Evolutionary conservation across 2,797 vertebrate species (phyloP).

Genomic region (Zalophus californianus): DNA sequence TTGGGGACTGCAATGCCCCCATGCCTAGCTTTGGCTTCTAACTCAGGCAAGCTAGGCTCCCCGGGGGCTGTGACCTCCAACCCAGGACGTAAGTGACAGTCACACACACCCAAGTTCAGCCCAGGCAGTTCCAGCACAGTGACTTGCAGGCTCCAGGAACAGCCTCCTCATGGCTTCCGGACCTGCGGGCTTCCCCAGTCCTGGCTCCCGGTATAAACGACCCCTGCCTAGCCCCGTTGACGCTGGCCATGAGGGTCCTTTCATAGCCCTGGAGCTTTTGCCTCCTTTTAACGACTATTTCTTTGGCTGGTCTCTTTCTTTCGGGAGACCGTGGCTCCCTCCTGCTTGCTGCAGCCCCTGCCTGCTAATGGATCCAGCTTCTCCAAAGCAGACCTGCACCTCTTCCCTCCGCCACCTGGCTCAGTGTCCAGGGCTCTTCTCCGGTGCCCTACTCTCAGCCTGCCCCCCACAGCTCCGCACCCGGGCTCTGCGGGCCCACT

Average conservation of each 20-base stretch:
- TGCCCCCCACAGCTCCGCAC: background rate
- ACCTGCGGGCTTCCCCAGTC: background rate
- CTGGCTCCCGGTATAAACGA: background rate
- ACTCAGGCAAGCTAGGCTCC: background rate
- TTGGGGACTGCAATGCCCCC: background rate
- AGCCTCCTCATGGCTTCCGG: background rate
- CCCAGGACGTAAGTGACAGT: background rate
- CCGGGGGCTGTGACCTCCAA: background rate
- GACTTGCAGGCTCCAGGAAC: background rate
- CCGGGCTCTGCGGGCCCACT: background rate
- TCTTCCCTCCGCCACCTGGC: background rate
- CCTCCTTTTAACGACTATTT: background rate
- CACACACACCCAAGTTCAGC: background rate
- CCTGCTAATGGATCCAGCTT: background rate
- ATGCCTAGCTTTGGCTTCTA: background rate
- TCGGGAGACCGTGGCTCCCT: background rate
- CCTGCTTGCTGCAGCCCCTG: background rate
- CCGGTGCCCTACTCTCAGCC: background rate
- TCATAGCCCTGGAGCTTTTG: background rate
- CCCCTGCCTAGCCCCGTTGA: fast-evolving
- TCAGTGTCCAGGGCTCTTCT: background rate
- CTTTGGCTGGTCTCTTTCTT: background rate
- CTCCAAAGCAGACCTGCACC: background rate
- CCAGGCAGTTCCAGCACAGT: background rate
- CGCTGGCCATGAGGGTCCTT: background rate